Percentiles rank a stretch among this genome's conserved stretches.
Conservation (phyloP, 2,888 invertebrate genomes). For the Adelognathus sp. region DNA sequence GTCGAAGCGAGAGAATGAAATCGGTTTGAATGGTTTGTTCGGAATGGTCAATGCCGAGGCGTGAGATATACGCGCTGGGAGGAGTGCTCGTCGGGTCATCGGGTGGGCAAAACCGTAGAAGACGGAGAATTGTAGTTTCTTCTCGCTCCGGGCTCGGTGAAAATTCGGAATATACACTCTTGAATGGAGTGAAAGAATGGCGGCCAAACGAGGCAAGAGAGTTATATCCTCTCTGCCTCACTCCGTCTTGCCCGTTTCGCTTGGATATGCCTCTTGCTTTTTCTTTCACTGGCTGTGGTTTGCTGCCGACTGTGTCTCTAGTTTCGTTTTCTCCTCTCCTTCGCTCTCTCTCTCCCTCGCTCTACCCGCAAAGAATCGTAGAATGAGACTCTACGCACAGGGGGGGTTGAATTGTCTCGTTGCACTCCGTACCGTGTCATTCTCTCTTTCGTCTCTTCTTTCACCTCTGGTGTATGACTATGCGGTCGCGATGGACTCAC, state of each 20-base stretch:
- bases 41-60: conserved; percentile 77
- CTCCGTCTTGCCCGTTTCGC: conserved; percentile 17
- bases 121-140: conserved; percentile 49
- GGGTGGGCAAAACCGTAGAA: conserved; percentile 5
- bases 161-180: conserved; percentile 70
- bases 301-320: conserved; percentile 43
- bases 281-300: conserved; percentile 47
- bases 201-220: conserved; percentile 70
- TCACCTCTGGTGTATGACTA: conserved; percentile 24
- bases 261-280: conserved; percentile 11
- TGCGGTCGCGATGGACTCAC: conserved; percentile 45
- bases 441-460: not conserved
- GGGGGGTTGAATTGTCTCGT: not conserved
- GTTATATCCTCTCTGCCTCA: conserved; percentile 40
- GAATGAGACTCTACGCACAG: not conserved
- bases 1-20: conserved; percentile 76
- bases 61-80: conserved; percentile 66
- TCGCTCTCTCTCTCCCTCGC: conserved; percentile 23
- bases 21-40: conserved; percentile 69
- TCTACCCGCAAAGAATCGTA: conserved; percentile 7
- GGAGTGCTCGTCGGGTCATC: conserved; percentile 33
- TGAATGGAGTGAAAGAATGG: conserved; percentile 75
- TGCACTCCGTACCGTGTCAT: conserved; percentile 29
- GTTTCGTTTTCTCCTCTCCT: conserved; percentile 33
- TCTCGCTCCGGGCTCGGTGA: conserved; percentile 60